Evolutionary conservation across 2,888 invertebrate genomes (phyloP).

Genomic region (Hydriomena furcata): DNA sequence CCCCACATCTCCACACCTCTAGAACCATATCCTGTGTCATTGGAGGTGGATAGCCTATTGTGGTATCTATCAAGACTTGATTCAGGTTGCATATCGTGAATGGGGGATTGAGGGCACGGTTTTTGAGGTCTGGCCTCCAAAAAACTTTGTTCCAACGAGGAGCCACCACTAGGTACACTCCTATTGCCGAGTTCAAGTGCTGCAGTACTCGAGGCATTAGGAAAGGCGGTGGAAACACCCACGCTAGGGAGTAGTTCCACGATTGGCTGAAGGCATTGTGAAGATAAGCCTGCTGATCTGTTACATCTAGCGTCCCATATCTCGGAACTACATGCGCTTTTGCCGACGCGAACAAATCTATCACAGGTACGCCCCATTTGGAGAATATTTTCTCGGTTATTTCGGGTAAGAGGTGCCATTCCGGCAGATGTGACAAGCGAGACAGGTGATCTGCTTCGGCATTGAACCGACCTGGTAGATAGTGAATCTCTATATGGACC

Average conservation of each 20-base stretch:
- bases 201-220: neutral
- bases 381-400: neutral
- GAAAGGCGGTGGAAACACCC: neutral
- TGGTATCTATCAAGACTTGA: conserved; percentile 26
- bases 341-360: conserved; percentile 37
- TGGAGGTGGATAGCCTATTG: conserved; percentile 32
- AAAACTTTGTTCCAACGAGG: conserved; percentile 43
- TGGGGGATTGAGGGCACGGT: conserved; percentile 35
- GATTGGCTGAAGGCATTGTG: conserved; percentile 33
- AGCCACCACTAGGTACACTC: conserved; percentile 34
- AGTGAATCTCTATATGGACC: neutral
- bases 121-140: conserved; percentile 45
- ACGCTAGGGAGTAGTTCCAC: conserved; percentile 25
- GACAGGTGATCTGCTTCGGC: conserved; percentile 5
- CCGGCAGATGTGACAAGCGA: neutral
- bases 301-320: conserved; percentile 28
- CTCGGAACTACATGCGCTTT: conserved; percentile 33
- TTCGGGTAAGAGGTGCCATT: conserved; percentile 9
- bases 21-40: conserved; percentile 22
- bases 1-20: conserved; percentile 41
- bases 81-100: conserved; percentile 24
- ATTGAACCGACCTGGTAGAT: conserved; percentile 13
- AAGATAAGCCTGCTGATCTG: conserved; percentile 26
- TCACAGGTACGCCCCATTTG: conserved; percentile 22
- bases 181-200: conserved; percentile 33